Evolutionary conservation across 1,140 invertebrate species (phyloP).

Genomic region (Drosophila prosaltans): DNA sequence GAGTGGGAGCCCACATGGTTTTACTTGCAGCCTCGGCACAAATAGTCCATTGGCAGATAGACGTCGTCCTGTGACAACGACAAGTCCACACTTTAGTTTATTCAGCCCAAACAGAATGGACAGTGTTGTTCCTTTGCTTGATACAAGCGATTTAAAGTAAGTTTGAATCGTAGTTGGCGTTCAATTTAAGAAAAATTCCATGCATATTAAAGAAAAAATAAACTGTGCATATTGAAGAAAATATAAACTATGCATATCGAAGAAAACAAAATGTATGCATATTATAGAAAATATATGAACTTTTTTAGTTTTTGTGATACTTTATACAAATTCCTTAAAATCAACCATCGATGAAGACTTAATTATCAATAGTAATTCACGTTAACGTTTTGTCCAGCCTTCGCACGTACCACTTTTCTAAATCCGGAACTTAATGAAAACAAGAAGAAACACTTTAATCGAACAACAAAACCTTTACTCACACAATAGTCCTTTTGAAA

Average conservation of each 20-base stretch:
- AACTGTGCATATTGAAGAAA: no score
- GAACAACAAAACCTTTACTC: constrained; percentile 11
- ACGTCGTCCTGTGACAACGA: background rate
- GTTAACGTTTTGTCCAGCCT: no score
- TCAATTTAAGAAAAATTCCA: background rate
- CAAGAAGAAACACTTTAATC: background rate
- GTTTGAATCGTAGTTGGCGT: background rate
- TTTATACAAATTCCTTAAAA: background rate
- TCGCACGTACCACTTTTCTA: no score
- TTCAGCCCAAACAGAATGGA: constrained; percentile 1
- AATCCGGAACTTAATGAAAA: background rate
- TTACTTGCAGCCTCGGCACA: background rate
- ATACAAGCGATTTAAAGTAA: constrained; percentile 6
- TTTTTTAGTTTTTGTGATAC: background rate
- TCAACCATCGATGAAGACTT: no score
- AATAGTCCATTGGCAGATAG: background rate
- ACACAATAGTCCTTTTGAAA: background rate
- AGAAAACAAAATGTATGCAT: background rate
- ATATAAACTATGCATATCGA: no score
- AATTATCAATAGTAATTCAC: no score
- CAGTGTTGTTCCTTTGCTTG: constrained; percentile 6
- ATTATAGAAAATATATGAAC: background rate
- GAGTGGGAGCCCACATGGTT: constrained; percentile 47
- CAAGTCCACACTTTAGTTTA: background rate
- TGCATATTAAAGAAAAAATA: background rate